Evolutionary conservation across 2,888 invertebrate species (phyloP).

Genomic region (Troilus luridus): DNA sequence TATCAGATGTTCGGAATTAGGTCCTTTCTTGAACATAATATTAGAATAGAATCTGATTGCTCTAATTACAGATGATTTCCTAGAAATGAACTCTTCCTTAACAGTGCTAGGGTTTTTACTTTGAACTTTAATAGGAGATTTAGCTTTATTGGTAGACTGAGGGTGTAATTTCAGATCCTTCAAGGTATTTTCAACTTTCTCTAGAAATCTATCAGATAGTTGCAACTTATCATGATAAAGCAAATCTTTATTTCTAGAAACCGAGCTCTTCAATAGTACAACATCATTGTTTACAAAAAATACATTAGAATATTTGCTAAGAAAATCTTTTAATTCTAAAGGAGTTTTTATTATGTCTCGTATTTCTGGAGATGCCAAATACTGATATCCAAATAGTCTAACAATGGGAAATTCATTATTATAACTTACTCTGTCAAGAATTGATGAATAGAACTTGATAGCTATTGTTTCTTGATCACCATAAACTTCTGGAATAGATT

Average conservation of each 20-base stretch:
- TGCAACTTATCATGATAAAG: neutral
- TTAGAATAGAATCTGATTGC: constrained; percentile 17
- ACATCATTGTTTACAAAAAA: neutral
- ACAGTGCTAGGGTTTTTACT: neutral
- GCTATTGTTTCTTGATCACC: neutral
- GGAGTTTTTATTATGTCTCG: constrained; percentile 19
- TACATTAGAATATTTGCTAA: neutral
- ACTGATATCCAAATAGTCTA: constrained; percentile 13
- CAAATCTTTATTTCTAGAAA: neutral
- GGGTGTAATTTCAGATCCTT: neutral
- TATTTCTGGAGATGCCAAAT: constrained; percentile 12
- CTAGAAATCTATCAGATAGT: neutral
- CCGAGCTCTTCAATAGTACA: neutral
- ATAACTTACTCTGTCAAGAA: constrained; percentile 32
- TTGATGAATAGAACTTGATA: neutral
- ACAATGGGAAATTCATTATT: constrained; percentile 10
- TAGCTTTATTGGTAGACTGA: neutral
- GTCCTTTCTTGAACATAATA: constrained; percentile 37
- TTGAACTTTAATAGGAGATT: neutral
- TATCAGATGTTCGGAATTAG: constrained; percentile 15
- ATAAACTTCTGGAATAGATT: neutral
- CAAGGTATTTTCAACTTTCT: neutral
- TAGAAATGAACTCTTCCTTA: neutral
- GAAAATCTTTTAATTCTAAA: constrained; percentile 34
- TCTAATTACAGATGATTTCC: constrained; percentile 24